Conservation (phyloP, 2,113 vertebrate genomes). For the Spea multiplicata region DNA sequence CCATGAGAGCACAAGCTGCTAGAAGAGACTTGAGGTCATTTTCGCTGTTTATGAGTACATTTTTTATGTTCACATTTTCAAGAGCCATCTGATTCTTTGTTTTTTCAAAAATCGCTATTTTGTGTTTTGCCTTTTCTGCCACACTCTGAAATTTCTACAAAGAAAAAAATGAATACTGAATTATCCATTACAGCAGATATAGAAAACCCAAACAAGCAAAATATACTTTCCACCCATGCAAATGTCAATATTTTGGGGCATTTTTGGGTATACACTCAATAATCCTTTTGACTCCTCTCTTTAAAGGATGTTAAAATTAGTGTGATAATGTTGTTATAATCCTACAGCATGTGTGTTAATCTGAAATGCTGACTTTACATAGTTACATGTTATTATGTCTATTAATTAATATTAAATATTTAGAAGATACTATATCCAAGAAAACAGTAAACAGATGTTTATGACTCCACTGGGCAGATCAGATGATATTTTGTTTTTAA, state of each 20-base stretch:
- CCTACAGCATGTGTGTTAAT: no score
- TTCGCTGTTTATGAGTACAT: conserved; percentile 56
- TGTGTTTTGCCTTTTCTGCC: conserved; percentile 67
- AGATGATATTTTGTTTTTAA: not conserved
- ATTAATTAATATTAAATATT: not conserved
- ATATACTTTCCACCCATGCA: no score
- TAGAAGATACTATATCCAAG: conserved; percentile 52
- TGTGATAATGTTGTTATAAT: no score
- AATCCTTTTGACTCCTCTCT: no score
- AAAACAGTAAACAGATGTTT: conserved; percentile 26
- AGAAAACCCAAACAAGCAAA: no score
- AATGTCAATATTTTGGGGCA: no score
- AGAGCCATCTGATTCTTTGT: conserved; percentile 61
- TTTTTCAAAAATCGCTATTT: conserved; percentile 64
- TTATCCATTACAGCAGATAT: no score
- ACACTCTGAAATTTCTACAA: conserved; percentile 71
- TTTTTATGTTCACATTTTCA: conserved; percentile 73
- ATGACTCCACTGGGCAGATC: conserved; percentile 11
- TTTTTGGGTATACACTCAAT: no score
- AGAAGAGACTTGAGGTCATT: conserved; percentile 69
- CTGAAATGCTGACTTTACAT: no score
- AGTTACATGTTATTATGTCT: no score
- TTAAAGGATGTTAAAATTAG: no score
- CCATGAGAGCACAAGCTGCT: conserved; percentile 75
- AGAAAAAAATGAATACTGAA: not conserved